Evolutionary conservation across 2,113 vertebrate genomes (phyloP).

Genomic region (Rhagologus leucostigma): DNA sequence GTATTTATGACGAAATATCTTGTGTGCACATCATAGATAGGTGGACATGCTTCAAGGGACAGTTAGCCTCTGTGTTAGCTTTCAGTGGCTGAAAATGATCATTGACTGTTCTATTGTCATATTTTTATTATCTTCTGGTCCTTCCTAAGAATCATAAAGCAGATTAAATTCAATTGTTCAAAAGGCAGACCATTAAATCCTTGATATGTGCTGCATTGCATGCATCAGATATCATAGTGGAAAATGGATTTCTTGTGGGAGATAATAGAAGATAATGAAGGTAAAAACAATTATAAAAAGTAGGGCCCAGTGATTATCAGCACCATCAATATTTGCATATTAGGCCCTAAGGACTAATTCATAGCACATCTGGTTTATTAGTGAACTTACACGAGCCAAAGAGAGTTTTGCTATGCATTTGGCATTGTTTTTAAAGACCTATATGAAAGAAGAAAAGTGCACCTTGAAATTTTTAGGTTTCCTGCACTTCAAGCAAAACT

Average conservation of each 20-base stretch:
- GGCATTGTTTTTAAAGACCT: constrained; percentile 20
- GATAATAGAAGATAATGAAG: constrained; percentile 67
- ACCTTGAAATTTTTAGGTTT: not conserved
- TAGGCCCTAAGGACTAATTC: constrained; percentile 37
- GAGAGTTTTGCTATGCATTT: constrained; percentile 24
- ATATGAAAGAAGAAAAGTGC: not conserved
- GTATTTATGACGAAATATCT: not conserved
- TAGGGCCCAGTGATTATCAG: constrained; percentile 56
- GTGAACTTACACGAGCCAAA: constrained; percentile 28
- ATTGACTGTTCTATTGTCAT: constrained; percentile 24
- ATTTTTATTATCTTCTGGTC: constrained; percentile 40
- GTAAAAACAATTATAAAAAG: constrained; percentile 64
- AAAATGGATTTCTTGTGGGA: constrained; percentile 61
- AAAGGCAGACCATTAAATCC: constrained; percentile 64
- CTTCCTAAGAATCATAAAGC: constrained; percentile 62
- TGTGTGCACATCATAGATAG: not conserved
- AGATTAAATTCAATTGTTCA: constrained; percentile 74
- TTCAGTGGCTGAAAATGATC: constrained; percentile 26
- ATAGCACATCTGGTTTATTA: constrained; percentile 58
- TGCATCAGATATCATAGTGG: constrained; percentile 36
- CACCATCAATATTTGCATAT: constrained; percentile 69
- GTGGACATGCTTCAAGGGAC: not conserved
- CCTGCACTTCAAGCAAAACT: not conserved
- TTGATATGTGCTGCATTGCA: constrained; percentile 33
- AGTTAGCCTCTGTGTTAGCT: constrained; percentile 42